Conservation (phyloP, 1,140 invertebrate genomes). For the Lepidurus arcticus region DNA sequence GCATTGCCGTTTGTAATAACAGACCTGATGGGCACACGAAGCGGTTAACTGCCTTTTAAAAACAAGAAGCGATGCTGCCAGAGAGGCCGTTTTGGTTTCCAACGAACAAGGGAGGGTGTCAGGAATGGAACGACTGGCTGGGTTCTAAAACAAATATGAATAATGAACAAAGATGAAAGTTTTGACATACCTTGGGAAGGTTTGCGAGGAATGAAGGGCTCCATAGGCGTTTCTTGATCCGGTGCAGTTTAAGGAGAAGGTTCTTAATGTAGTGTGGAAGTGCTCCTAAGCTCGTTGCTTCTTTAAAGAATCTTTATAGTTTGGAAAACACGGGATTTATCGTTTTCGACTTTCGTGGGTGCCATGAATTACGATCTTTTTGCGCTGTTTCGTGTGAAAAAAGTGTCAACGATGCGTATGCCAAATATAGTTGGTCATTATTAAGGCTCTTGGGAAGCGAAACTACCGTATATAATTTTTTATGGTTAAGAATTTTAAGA, state of each 20-base stretch:
- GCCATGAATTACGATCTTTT: background rate
- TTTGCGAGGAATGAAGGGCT: background rate
- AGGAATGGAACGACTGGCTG: background rate
- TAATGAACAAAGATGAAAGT: background rate
- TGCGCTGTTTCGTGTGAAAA: too few species aligned
- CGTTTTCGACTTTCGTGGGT: background rate
- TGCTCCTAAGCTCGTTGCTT: background rate
- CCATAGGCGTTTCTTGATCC: slow-evolving; percentile 5
- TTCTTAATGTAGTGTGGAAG: background rate
- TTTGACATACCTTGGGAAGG: background rate
- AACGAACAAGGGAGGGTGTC: background rate
- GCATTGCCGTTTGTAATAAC: background rate
- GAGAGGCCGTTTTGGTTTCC: background rate
- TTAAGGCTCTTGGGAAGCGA: too few species aligned
- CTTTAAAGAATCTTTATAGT: background rate
- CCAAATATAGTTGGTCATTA: too few species aligned
- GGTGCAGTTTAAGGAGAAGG: background rate
- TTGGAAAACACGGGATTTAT: background rate
- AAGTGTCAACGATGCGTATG: too few species aligned
- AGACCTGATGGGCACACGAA: background rate
- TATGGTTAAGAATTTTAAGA: too few species aligned
- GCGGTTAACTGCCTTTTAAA: background rate
- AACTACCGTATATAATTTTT: too few species aligned
- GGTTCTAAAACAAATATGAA: background rate
- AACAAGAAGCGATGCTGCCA: background rate